Evolutionary conservation across 2,797 vertebrate species (phyloP), one percentile per base, ranked within the genome.

Genomic region (Acanthurus lineatus): DNA sequence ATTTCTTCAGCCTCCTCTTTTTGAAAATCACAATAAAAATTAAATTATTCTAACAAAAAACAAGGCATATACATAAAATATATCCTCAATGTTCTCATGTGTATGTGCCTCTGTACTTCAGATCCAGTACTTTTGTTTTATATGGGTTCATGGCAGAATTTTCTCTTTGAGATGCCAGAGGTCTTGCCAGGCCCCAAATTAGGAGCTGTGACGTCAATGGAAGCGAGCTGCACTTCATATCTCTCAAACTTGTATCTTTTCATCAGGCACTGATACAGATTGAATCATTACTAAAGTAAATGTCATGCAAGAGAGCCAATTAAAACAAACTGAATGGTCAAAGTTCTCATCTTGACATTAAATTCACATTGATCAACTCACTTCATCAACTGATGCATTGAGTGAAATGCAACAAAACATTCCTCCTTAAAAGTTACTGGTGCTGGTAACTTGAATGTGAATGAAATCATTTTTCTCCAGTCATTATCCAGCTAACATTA

Each of bases 21-120:
- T 15, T 20, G 17, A 9, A 3, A 11, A n/a, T 44, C 32, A 12
- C 6, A 58, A 16, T n/a, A 44, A 44, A 74, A 28, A 28, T n/a
- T 32, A 32, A 79, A 65, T 48, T n/a, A 44, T 48, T 14, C 9
- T 2, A 42, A 65, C 51, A 49, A 9, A 49, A 38, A 58, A 49
- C 35, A 38, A 59, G 5, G 9, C 8, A 9, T 16, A 3, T 52
- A 67, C 45, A 10, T 32, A 17, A 52, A 58, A 17, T 1, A 52
- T 20, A 52, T 15, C 38, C 9, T 48, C 48, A 48, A 47, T 28
- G 17, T 54, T 12, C 42, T 11, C 44, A 40, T 16, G 10, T 25
- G 38, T 19, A 3, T 35, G 20, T 67, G n/a, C 68, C 40, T 53
- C 53, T 62, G 42, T 32, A 32, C 22, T 44, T 42, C 7, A 51